Evolutionary conservation across 1,140 invertebrate genomes (phyloP), one percentile per base, ranked within the genome.

Genomic region (Scaptomyza hsui): DNA sequence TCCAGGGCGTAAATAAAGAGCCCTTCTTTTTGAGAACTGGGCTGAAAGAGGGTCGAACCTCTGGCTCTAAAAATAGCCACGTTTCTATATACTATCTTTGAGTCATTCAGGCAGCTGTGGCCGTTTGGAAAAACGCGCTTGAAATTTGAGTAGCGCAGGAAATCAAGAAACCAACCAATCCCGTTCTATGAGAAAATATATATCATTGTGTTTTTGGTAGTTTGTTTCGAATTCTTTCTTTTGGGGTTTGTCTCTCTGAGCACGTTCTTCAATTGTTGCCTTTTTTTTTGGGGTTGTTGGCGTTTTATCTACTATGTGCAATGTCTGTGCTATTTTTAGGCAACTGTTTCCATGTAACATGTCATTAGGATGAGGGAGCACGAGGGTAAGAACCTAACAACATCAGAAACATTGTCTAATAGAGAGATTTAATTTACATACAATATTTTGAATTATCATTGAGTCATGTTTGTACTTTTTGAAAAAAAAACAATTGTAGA

Each of bases 131-230:
- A 29, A 78, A 79, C 67, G 60, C 56, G 56, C 48, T 62, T 80
- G 77, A 76, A 80, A 80, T 75, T 63, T 68, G 77, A 80, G 68
- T 62, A 47, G 60, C 29, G 26, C 53, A 72, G 67, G 67, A 78
- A 78, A 29, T 29, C 26, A 7, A 29, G 5, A 29, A 29, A 29
- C 26, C 26, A 29, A 57, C 51, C 55, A 37, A 52, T 42, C 49
- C 39, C 24, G 56, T 35, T 12, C 26, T n/a, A 35, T n/a, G 12
- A 29, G 41, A 55, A 37, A 49, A 26, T 29, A 55, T 12, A 35
- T 2, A 55, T 16, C 15, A 9, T 24, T 37, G 9, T 55, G 6
- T 56, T 62, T 45, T 69, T 55, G 26, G 37, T 55, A 49, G 26
- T 45, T 77, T 73, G 19, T 53, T 16, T 53, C 13, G 15, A 47